phyloP scores from a whole-genome alignment of 2,113 vertebrate genomes.

The Cryptomyrus ogoouensis region DNA sequence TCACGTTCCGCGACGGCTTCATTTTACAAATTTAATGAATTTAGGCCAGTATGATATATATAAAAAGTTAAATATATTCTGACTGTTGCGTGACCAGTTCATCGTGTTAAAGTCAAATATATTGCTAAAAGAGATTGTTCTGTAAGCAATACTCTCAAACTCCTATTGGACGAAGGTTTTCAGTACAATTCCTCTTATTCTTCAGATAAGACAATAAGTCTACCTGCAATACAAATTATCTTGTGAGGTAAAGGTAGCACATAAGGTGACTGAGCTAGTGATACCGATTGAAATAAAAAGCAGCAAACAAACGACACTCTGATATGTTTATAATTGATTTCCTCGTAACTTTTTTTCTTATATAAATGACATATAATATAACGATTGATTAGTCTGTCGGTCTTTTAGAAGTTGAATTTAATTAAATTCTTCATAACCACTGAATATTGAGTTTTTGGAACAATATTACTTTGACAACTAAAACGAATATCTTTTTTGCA shows the following conservation, averaged over 20 bases:
- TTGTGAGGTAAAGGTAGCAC: background rate
- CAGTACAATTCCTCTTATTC: background rate
- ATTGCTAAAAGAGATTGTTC: background rate
- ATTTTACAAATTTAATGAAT: background rate
- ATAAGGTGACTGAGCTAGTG: background rate
- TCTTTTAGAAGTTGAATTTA: background rate
- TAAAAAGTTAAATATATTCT: constrained; percentile 6
- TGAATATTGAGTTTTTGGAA: background rate
- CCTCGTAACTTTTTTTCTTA: background rate
- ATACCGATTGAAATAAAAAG: background rate
- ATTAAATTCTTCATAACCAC: background rate
- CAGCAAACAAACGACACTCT: background rate
- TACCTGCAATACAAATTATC: background rate
- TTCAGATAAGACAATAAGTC: background rate
- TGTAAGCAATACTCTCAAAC: background rate
- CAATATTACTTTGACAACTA: background rate
- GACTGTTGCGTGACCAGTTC: background rate
- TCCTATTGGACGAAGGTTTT: background rate
- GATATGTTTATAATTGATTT: background rate
- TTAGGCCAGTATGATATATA: background rate
- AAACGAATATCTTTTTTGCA: background rate
- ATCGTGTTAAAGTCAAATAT: background rate
- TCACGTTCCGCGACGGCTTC: background rate
- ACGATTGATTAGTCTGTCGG: background rate
- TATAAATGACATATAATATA: background rate